Conservation (phyloP, 2,888 invertebrate species). For the Miltochrista miniata region DNA sequence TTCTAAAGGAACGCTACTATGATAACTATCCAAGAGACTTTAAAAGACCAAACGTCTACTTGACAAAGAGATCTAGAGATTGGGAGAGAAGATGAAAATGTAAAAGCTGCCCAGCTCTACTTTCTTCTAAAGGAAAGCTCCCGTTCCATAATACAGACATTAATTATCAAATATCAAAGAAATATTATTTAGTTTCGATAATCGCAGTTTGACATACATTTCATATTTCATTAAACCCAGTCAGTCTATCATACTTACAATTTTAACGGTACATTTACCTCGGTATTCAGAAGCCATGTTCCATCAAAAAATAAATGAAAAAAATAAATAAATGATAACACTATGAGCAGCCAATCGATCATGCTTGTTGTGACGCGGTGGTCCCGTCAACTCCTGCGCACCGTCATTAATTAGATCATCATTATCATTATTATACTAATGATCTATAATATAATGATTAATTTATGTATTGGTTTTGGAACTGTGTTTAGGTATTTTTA, state of each 20-base stretch:
- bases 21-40: no score
- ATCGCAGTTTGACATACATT: no score
- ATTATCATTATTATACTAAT: slow-evolving; percentile 49
- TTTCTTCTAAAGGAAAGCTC: no score
- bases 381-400: slow-evolving; percentile 41
- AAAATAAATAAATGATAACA: slow-evolving; percentile 38
- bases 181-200: no score
- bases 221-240: no score
- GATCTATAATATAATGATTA: slow-evolving; percentile 35
- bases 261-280: slow-evolving; percentile 22
- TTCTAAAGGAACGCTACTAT: no score
- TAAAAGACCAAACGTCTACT: no score
- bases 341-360: slow-evolving; percentile 47
- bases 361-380: slow-evolving; percentile 56
- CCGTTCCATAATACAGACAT: no score
- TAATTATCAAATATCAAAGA: no score
- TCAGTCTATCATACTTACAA: not conserved
- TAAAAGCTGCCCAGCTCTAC: no score
- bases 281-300: slow-evolving; percentile 31
- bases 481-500: slow-evolving; percentile 10
- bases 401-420: slow-evolving; percentile 58
- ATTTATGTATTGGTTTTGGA: slow-evolving; percentile 21
- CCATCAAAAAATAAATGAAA: slow-evolving; percentile 13
- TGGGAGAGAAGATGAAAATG: no score
- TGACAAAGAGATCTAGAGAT: no score